phyloP scores from a whole-genome alignment of 1,140 invertebrate genomes.

The Cepaea nemoralis region DNA sequence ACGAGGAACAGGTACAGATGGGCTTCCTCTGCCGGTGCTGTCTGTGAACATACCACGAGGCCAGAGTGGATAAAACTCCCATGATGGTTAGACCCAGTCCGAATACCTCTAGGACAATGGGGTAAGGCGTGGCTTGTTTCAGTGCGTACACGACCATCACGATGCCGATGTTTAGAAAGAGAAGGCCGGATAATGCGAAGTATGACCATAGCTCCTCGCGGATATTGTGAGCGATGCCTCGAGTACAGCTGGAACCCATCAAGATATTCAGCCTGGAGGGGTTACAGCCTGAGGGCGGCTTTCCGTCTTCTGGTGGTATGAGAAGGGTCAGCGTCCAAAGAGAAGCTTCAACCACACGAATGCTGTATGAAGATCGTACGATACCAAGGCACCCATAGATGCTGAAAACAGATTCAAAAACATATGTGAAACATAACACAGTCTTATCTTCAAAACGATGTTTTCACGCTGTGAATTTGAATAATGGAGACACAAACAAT shows the following conservation, averaged over 20 bases:
- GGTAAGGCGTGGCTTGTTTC: constrained; percentile 11
- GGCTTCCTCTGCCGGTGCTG: constrained; percentile 7
- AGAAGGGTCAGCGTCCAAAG: too few species aligned
- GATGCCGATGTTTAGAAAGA: constrained; percentile 13
- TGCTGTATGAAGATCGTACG: too few species aligned
- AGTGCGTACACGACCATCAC: constrained; percentile 22
- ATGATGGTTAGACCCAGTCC: constrained; percentile 12
- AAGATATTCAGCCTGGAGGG: not conserved
- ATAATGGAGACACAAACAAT: too few species aligned
- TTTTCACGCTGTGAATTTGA: too few species aligned
- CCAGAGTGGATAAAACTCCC: constrained; percentile 22
- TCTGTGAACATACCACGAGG: constrained; percentile 28
- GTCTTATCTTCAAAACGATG: too few species aligned
- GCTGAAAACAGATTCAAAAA: too few species aligned
- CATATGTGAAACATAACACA: too few species aligned
- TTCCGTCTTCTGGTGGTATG: too few species aligned
- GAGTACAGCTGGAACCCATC: constrained; percentile 1
- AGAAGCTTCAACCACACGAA: too few species aligned
- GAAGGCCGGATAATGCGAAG: constrained; percentile 18
- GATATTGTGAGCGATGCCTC: constrained; percentile 11
- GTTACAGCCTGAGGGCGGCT: too few species aligned
- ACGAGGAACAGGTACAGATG: not conserved
- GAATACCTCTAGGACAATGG: not conserved
- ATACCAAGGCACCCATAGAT: too few species aligned
- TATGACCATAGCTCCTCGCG: constrained; percentile 20